phyloP scores from a whole-genome alignment of 2,113 vertebrate genomes.

The Chloropsis hardwickii region DNA sequence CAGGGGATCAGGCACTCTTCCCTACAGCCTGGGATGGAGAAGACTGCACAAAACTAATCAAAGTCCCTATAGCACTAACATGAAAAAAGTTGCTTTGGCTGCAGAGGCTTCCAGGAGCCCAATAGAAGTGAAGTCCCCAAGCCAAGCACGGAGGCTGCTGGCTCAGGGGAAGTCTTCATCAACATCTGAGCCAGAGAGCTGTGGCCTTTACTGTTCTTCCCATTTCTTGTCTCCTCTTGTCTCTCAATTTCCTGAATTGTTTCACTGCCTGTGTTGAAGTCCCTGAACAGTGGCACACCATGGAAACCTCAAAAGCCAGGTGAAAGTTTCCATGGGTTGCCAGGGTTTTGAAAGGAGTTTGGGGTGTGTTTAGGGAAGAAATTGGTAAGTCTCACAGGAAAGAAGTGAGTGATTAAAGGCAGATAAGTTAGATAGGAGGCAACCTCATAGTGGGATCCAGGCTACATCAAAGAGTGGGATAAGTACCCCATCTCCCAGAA shows the following conservation, averaged over 20 bases:
- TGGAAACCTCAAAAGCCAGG: not conserved
- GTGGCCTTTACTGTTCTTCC: not conserved
- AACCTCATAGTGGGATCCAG: not conserved
- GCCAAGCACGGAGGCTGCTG: too few species aligned
- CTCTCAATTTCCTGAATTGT: not conserved
- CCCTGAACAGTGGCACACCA: not conserved
- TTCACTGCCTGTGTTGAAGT: not conserved
- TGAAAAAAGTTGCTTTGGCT: not conserved
- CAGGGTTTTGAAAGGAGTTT: not conserved
- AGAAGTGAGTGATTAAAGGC: not conserved
- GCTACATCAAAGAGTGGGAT: not conserved
- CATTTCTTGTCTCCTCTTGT: not conserved
- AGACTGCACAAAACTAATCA: not conserved
- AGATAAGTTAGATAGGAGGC: not conserved
- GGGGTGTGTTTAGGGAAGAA: not conserved
- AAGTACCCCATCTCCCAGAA: not conserved
- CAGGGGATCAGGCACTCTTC: not conserved
- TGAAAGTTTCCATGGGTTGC: not conserved
- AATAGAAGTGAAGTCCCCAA: not conserved
- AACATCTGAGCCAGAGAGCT: not conserved
- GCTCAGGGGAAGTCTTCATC: not conserved
- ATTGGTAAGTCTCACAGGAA: not conserved
- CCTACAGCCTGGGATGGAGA: not conserved
- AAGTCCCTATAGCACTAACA: fast-evolving
- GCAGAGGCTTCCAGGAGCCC: not conserved